Evolutionary conservation across 2,797 vertebrate species (phyloP), one percentile per base, ranked within the genome.

Genomic region (Chelonia mydas): DNA sequence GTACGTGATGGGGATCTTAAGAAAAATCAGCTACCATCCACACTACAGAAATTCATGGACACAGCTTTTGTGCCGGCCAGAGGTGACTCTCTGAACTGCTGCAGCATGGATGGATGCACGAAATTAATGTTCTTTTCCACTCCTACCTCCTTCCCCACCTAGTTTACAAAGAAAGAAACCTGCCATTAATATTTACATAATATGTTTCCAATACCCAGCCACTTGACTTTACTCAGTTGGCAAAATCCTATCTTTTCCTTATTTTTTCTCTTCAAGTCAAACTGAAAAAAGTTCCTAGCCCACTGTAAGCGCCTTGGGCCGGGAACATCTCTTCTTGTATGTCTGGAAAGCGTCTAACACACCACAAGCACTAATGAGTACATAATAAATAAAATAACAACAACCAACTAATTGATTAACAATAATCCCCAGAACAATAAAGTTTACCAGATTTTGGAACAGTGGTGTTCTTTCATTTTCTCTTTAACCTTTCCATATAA

Each of bases 231-330:
- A 68, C 7, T 37, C n/a, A 89, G 89, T 92, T 88, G n/a, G 17
- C 47, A 88, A 86, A 84, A 81, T 25, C 50, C 21, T 84, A 25
- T 90, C n/a, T 68, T 37, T 68, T 37, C 65, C 65, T 96, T 93
- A 53, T 65, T 93, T 84, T 54, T 84, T 95, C 81, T 92, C 90
- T 89, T 79, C 55, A 65, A 79, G 53, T 88, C 61, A 94, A 85
- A 68, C 9, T 33, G 21, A 0, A 93, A 45, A 87, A 65, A 25
- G 0, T 54, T 87, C 13, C 11, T 57, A 87, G 53, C 55, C 57
- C 7, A 16, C 55, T 90, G 51, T 45, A 92, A 91, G 37, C 19
- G 83, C 91, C 72, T 82, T 89, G 79, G 53, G 6, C 50, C 84
- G 50, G 81, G 3, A 72, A 3, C 87, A 77, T 53, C 37, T 53